These are phyloP conservation scores for Brachirus orientalis DNA, from an alignment of 2,113 vertebrate species.

Conservation along the genomic window DNA sequence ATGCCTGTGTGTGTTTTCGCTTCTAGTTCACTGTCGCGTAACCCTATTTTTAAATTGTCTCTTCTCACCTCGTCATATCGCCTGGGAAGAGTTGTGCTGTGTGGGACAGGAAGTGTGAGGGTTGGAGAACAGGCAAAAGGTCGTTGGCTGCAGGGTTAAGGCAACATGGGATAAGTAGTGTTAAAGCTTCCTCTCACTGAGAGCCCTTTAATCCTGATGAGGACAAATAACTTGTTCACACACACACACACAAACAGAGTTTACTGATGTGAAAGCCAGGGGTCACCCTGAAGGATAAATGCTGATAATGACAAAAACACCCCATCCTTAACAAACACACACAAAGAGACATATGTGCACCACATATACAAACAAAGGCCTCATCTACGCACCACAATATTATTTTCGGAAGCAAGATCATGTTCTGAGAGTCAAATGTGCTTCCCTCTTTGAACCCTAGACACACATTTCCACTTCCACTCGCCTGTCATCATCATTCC, in stretches of 20 bases:
- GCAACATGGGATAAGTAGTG: slow-evolving; percentile 56
- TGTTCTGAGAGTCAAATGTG: slow-evolving; percentile 44
- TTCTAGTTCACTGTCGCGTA: slow-evolving; percentile 31
- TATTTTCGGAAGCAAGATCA: slow-evolving; percentile 42
- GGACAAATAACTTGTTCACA: slow-evolving; percentile 49
- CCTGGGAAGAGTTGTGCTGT: slow-evolving; percentile 48
- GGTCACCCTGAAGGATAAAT: slow-evolving; percentile 68
- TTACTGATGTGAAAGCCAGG: slow-evolving; percentile 50
- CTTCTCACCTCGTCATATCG: slow-evolving; percentile 21
- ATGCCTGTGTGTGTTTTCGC: slow-evolving; percentile 25
- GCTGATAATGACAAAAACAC: slow-evolving; percentile 65
- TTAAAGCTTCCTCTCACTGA: slow-evolving; percentile 64
- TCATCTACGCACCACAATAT: slow-evolving; percentile 3
- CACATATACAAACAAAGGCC: slow-evolving; percentile 7
- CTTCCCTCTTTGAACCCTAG: slow-evolving; percentile 36
- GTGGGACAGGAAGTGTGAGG: slow-evolving; percentile 63
- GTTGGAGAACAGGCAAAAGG: slow-evolving; percentile 60
- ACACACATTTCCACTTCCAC: slow-evolving; percentile 28
- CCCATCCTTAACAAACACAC: slow-evolving; percentile 21
- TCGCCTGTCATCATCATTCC: slow-evolving; percentile 42
- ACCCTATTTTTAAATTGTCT: background rate
- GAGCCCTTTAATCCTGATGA: slow-evolving; percentile 61
- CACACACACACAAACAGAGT: slow-evolving; percentile 35
- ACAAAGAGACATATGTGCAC: slow-evolving; percentile 4
- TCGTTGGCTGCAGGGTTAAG: slow-evolving; percentile 62